phyloP scores from a whole-genome alignment of 2,888 invertebrate species.

The Xanthorhoe spadicearia region DNA sequence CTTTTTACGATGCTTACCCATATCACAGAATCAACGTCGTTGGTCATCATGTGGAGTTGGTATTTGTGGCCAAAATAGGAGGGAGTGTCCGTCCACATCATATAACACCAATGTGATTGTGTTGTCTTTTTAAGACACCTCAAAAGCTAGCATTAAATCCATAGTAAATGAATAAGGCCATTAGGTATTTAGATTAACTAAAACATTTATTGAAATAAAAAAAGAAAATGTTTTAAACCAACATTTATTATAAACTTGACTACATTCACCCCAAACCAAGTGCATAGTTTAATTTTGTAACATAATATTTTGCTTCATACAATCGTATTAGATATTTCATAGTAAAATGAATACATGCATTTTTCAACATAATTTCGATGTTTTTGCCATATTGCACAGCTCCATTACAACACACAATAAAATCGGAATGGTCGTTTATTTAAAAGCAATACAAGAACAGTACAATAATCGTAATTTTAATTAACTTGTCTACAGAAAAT shows the following conservation, averaged over 20 bases:
- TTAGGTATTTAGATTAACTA: not conserved
- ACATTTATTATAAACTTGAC: constrained; percentile 76
- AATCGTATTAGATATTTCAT: not conserved
- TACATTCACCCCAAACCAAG: constrained; percentile 82
- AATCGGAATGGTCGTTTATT: constrained; percentile 33
- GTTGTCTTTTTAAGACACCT: too few species aligned
- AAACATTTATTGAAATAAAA: not conserved
- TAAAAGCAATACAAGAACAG: constrained; percentile 20
- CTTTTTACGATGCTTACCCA: too few species aligned
- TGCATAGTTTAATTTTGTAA: constrained; percentile 58
- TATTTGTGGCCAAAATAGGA: too few species aligned
- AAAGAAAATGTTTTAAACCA: constrained; percentile 54
- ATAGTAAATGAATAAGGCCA: too few species aligned
- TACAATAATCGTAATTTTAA: constrained; percentile 20
- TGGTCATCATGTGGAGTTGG: too few species aligned
- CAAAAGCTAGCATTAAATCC: too few species aligned
- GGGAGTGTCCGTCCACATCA: too few species aligned
- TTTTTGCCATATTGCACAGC: constrained; percentile 10
- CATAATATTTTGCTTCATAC: constrained; percentile 20
- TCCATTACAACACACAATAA: constrained; percentile 9
- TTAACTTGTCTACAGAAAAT: constrained; percentile 26
- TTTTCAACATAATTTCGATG: constrained; percentile 26
- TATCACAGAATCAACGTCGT: too few species aligned
- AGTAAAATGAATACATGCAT: constrained; percentile 12
- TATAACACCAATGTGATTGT: too few species aligned